Conservation (phyloP, 2,797 vertebrate species). For the Coccyzus lansbergi region DNA sequence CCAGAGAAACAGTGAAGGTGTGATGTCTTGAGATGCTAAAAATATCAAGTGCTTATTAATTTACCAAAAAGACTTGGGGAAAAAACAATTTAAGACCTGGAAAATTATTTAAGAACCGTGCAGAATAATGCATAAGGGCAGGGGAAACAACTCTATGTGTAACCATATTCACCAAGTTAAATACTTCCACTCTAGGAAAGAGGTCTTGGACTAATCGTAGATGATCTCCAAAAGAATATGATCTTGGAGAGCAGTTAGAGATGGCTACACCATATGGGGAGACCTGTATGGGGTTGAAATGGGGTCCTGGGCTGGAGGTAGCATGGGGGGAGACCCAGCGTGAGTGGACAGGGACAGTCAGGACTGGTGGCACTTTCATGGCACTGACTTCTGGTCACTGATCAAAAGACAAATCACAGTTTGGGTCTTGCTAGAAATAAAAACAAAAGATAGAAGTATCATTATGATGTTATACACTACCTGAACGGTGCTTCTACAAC, state of each 20-base stretch:
- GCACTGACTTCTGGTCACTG: background rate
- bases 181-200: background rate
- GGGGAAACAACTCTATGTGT: background rate
- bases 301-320: background rate
- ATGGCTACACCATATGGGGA: background rate
- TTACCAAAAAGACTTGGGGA: background rate
- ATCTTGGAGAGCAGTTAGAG: background rate
- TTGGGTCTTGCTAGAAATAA: background rate
- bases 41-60: background rate
- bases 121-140: fast-evolving
- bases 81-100: background rate
- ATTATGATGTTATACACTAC: fast-evolving
- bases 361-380: background rate
- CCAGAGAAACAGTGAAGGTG: background rate
- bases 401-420: background rate
- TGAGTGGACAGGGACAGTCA: background rate
- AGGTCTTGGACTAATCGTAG: background rate
- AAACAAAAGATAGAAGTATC: background rate
- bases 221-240: background rate
- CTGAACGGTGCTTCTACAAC: background rate
- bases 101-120: background rate
- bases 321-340: background rate
- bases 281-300: fast-evolving
- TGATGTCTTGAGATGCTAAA: background rate
- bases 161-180: background rate